Evolutionary conservation across 2,888 invertebrate species (phyloP), one percentile per base, ranked within the genome.

Genomic region (Pardosa pseudoannulata): DNA sequence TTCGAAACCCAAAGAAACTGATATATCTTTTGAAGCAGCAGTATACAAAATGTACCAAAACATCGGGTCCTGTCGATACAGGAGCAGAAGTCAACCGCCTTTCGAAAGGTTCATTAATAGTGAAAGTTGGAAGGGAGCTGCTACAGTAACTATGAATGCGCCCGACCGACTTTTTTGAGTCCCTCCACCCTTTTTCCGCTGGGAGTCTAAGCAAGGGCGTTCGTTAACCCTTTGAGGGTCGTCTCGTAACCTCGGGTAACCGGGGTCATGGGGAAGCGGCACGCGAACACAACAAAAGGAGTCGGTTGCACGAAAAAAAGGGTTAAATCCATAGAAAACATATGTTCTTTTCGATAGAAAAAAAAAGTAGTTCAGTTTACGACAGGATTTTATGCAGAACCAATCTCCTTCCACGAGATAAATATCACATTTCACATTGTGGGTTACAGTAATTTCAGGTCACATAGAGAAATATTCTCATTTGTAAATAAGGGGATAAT

Each of bases 181-280:
- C 67, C 67, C 23, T 19, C 67, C 31, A 67, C 67, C 67, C 67
- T 67, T 67, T 67, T 67, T 36, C 29, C 64, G 29, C 28, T 23
- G 27, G 23, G 23, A 23, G 56, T 11, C 9, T 23, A 67, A 67
- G 67, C 67, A 67, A 67, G 67, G 67, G 36, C 67, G 67, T 67
- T 67, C 67, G 67, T 67, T 67, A 36, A 31, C 67, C 67, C 23
- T 31, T 36, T 19, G 19, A 32, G 67, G 67, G 67, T n/a, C 36
- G 19, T 31, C n/a, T 67, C 13, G 19, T 67, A 36, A 67, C 67
- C 67, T 67, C 67, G 27, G 19, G 23, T 56, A 56, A 56, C 56
- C 56, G 56, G 56, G 56, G 56, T 56, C 56, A 56, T 56, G 7
- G 56, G 56, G 56, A 5, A 56, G 41, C 2, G 13, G 23, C 56